These are phyloP conservation scores for Gymnosoma rotundatum DNA, from an alignment of 2,888 invertebrate genomes.

Conservation along the genomic window DNA sequence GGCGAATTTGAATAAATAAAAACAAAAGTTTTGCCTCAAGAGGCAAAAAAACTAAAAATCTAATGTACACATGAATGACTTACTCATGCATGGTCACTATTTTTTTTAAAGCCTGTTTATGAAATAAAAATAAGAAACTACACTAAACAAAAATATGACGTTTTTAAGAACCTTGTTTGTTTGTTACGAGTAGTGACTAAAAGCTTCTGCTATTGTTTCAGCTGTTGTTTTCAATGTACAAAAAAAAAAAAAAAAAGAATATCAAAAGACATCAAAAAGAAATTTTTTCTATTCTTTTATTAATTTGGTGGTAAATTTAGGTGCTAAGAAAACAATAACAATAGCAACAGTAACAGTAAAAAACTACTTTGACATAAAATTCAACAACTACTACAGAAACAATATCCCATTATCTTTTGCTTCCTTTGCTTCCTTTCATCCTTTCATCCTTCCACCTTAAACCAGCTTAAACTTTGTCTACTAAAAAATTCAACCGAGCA, in stretches of 20 bases:
- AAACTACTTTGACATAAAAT: slow-evolving; percentile 28
- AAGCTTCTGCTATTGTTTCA: slow-evolving; percentile 50
- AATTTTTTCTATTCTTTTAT: slow-evolving; percentile 34
- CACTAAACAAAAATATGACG: slow-evolving; percentile 74
- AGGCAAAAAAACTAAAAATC: not conserved
- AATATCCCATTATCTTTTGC: slow-evolving; percentile 13
- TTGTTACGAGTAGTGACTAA: slow-evolving; percentile 9
- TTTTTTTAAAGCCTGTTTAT: not conserved
- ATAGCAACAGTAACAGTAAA: slow-evolving; percentile 2
- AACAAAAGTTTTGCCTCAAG: not conserved
- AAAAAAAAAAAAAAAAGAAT: not conserved
- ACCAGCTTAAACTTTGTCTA: slow-evolving; percentile 43
- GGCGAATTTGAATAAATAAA: not conserved
- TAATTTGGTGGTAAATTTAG: slow-evolving; percentile 62
- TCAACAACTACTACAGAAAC: slow-evolving; percentile 44
- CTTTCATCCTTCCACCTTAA: slow-evolving; percentile 13
- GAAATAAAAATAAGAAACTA: not conserved
- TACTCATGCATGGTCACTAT: not conserved
- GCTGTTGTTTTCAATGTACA: slow-evolving; percentile 53
- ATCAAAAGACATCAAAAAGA: not conserved
- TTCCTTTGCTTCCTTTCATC: not conserved
- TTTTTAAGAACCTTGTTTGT: slow-evolving; percentile 79
- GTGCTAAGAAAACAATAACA: slow-evolving; percentile 34
- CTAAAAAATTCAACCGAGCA: slow-evolving; percentile 50
- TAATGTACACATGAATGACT: not conserved